Evolutionary conservation across 2,888 invertebrate genomes (phyloP).

Genomic region (Lacanobia oleracea): DNA sequence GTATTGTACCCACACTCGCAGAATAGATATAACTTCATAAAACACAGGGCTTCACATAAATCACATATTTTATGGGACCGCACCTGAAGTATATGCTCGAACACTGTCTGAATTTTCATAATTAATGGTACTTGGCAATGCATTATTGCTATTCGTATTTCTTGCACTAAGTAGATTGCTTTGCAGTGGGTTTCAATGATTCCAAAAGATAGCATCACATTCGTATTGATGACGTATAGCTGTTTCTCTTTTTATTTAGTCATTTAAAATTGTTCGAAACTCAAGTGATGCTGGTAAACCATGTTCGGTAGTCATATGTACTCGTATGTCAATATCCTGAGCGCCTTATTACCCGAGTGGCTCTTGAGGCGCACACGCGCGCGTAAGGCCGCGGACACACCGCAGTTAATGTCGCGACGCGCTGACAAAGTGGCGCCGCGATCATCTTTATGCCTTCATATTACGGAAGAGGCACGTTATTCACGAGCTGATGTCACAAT

Average conservation of each 20-base stretch:
- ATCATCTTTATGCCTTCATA: slow-evolving; percentile 13
- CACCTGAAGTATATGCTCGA: slow-evolving; percentile 5
- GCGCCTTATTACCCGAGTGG: background rate
- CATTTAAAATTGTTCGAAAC: background rate
- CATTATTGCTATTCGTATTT: slow-evolving; percentile 18
- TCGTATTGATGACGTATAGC: background rate
- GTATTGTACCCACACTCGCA: slow-evolving; percentile 7
- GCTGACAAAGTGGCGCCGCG: slow-evolving; percentile 15
- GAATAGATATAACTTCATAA: slow-evolving; percentile 10
- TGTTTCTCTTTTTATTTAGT: background rate
- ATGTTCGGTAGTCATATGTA: too few relatives aligned
- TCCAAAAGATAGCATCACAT: background rate
- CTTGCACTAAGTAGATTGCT: slow-evolving; percentile 1
- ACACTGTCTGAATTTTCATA: slow-evolving; percentile 13
- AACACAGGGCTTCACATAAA: slow-evolving; percentile 22
- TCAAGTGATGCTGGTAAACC: background rate
- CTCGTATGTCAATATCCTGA: background rate
- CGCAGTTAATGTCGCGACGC: background rate
- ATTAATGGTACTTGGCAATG: slow-evolving; percentile 21
- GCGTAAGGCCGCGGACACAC: background rate
- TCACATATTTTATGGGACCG: slow-evolving; percentile 23
- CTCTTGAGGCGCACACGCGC: background rate
- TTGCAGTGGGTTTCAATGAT: background rate
- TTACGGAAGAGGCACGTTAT: background rate
- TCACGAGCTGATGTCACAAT: slow-evolving; percentile 1